These are phyloP conservation scores for Aegotheles bennettii DNA, from an alignment of 2,113 vertebrate species.

Conservation along the genomic window DNA sequence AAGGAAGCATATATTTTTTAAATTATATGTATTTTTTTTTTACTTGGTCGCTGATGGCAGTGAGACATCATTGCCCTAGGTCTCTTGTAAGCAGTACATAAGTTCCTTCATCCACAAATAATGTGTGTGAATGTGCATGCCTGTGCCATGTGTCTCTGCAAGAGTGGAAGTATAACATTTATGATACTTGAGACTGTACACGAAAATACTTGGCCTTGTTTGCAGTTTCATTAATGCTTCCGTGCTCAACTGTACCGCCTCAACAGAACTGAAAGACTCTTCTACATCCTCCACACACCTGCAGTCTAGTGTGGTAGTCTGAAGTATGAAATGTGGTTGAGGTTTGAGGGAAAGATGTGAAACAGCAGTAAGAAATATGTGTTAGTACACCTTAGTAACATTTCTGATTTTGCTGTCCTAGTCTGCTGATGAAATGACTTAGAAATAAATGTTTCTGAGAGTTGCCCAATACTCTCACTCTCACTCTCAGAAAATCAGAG, in stretches of 20 bases:
- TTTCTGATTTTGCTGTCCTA: slow-evolving; percentile 3
- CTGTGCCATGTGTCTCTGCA: not conserved
- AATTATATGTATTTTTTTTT: not conserved
- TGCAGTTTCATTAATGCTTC: not conserved
- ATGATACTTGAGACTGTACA: not conserved
- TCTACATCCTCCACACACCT: slow-evolving; percentile 19
- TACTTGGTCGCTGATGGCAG: not conserved
- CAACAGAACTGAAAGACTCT: slow-evolving; percentile 12
- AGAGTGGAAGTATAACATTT: not conserved
- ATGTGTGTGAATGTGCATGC: not conserved
- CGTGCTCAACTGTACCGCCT: not conserved
- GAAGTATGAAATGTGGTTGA: not conserved
- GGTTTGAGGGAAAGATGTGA: not conserved
- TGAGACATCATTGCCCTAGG: not conserved
- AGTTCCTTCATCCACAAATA: not conserved
- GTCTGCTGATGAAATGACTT: not conserved
- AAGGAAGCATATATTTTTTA: not conserved
- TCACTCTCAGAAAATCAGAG: not conserved
- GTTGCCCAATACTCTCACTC: not conserved
- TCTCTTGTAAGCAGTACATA: not conserved
- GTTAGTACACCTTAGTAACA: not conserved
- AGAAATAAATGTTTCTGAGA: not conserved
- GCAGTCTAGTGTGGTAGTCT: not conserved
- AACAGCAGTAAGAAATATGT: not conserved
- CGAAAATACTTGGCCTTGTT: not conserved